Evolutionary conservation across 2,888 invertebrate genomes (phyloP).

Genomic region (Petrolisthes cinctipes): DNA sequence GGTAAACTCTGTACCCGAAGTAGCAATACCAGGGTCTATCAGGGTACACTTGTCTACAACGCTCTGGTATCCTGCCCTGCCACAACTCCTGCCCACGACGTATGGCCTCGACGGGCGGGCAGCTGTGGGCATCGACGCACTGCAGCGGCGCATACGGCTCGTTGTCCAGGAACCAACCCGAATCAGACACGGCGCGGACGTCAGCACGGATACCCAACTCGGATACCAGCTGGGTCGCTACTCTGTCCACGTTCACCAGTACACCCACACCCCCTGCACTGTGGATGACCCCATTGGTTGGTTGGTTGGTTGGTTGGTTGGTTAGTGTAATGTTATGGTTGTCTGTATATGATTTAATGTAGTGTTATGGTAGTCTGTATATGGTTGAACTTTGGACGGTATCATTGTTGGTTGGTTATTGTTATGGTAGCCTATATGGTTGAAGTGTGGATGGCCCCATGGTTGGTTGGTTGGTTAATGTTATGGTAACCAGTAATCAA

Average conservation of each 20-base stretch:
- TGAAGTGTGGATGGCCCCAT: too few species aligned
- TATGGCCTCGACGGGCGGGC: conserved; percentile 74
- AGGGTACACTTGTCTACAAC: conserved; percentile 79
- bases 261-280: conserved; percentile 92
- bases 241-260: conserved; percentile 87
- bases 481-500: too few species aligned
- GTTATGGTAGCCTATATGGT: too few species aligned
- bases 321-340: too few species aligned
- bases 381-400: too few species aligned
- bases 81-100: conserved; percentile 68
- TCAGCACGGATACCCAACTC: conserved; percentile 69
- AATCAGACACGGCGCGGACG: conserved; percentile 89
- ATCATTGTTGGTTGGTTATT: too few species aligned
- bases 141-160: conserved; percentile 76
- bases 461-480: too few species aligned
- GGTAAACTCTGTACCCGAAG: conserved; percentile 90
- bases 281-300: neutral
- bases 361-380: too few species aligned
- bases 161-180: conserved; percentile 94
- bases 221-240: conserved; percentile 77
- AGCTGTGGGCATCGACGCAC: conserved; percentile 69
- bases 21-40: conserved; percentile 90
- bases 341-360: too few species aligned
- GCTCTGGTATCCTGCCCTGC: conserved; percentile 77
- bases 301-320: too few species aligned